Percentiles rank a stretch among this genome's conserved stretches.
Evolutionary conservation across 2,888 invertebrate species (phyloP).

Genomic region (Blastobasis adustella): DNA sequence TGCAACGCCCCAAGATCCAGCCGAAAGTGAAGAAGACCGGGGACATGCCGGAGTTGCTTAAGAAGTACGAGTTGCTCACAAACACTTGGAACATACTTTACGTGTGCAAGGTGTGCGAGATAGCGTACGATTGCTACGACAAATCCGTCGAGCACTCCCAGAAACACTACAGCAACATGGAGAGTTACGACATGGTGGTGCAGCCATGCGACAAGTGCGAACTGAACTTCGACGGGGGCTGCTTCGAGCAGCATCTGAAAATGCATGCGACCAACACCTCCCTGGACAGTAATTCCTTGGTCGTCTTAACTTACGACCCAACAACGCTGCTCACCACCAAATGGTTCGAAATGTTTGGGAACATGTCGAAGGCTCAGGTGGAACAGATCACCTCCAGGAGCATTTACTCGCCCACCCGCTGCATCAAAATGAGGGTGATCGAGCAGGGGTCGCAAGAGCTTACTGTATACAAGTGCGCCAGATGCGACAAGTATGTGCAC

Average conservation of each 20-base stretch:
- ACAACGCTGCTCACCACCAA: slow-evolving; percentile 22
- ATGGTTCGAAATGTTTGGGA: slow-evolving; percentile 34
- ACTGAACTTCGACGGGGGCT: slow-evolving; percentile 28
- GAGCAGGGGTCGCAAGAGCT: slow-evolving; percentile 26
- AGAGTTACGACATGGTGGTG: slow-evolving; percentile 16
- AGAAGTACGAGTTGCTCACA: slow-evolving; percentile 34
- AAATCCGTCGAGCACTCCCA: slow-evolving; percentile 41
- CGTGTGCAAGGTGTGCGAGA: slow-evolving; percentile 30
- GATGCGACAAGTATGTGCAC: slow-evolving; percentile 21
- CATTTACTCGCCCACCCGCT: slow-evolving; percentile 24
- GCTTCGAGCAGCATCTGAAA: slow-evolving; percentile 27
- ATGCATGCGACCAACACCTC: slow-evolving; percentile 23
- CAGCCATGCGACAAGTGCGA: slow-evolving; percentile 33
- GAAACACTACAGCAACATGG: slow-evolving; percentile 28
- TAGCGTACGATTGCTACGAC: slow-evolving; percentile 37
- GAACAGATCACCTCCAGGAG: slow-evolving; percentile 28
- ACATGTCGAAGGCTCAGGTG: slow-evolving; percentile 23
- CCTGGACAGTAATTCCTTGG: slow-evolving; percentile 24
- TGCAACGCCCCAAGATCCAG: background rate
- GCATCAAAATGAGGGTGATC: slow-evolving; percentile 24
- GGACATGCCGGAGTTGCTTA: slow-evolving; percentile 27
- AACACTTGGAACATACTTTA: slow-evolving; percentile 43
- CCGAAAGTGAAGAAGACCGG: background rate
- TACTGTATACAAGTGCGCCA: slow-evolving; percentile 30
- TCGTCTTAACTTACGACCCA: slow-evolving; percentile 30